phyloP scores from a whole-genome alignment of 2,113 vertebrate genomes.

The Sphyrna mokarran region DNA sequence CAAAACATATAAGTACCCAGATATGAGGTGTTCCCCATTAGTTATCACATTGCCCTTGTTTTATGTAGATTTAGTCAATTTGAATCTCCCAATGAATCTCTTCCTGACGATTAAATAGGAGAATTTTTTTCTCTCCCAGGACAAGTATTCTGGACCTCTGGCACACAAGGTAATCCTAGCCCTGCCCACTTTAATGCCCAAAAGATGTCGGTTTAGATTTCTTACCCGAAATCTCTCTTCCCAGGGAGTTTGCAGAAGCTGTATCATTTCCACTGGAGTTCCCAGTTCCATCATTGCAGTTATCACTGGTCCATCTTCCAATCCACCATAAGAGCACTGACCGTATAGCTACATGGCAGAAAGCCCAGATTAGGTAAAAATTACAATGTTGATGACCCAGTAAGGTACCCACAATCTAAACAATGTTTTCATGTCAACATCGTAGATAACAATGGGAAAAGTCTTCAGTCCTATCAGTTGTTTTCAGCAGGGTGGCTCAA shows the following conservation, averaged over 20 bases:
- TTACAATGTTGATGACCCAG: background rate
- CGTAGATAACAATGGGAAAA: background rate
- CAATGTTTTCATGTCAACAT: background rate
- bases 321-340: constrained; percentile 61
- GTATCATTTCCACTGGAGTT: constrained; percentile 82
- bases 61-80: background rate
- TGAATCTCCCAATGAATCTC: background rate
- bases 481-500: background rate
- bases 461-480: background rate
- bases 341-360: constrained; percentile 63
- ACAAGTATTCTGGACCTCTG: constrained; percentile 31
- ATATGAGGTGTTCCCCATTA: background rate
- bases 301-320: constrained; percentile 53
- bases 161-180: constrained; percentile 37
- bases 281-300: constrained; percentile 78
- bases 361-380: constrained; percentile 12
- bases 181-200: constrained; percentile 43
- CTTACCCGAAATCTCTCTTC: constrained; percentile 88
- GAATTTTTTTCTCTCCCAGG: constrained; percentile 38
- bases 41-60: background rate
- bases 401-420: background rate
- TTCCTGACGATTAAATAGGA: constrained; percentile 34
- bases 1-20: background rate
- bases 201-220: constrained; percentile 41
- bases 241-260: constrained; percentile 87